phyloP scores from a whole-genome alignment of 2,113 vertebrate genomes.

The Dolichotis patagonum region DNA sequence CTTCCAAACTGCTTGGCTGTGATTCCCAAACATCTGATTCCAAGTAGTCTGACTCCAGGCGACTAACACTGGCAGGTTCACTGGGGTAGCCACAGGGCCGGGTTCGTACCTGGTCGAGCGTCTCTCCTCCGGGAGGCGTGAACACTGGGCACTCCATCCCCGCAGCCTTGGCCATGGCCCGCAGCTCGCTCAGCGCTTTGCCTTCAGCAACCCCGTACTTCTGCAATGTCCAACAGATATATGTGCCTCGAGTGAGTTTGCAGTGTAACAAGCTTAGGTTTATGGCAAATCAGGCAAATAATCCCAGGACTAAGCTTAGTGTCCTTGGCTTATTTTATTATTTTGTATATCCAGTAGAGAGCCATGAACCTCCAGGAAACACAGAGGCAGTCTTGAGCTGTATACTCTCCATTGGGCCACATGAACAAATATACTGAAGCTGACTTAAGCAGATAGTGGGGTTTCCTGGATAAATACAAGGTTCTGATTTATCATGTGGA shows the following conservation, averaged over 20 bases:
- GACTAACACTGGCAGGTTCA: fast-evolving
- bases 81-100: fast-evolving
- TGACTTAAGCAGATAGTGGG: background rate
- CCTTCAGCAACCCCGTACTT: conserved; percentile 95
- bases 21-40: background rate
- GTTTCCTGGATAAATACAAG: background rate
- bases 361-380: background rate
- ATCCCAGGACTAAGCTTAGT: background rate
- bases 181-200: conserved; percentile 90
- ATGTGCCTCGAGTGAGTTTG: background rate
- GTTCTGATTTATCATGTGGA: fast-evolving
- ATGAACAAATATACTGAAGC: background rate
- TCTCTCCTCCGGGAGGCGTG: conserved; percentile 96
- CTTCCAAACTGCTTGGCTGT: background rate
- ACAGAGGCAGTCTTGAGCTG: background rate
- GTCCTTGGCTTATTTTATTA: background rate
- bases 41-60: background rate
- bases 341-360: no score
- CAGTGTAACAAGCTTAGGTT: background rate
- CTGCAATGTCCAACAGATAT: conserved; percentile 82
- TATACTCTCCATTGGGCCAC: background rate
- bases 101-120: conserved; percentile 91
- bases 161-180: conserved; percentile 94
- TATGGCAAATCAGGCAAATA: background rate
- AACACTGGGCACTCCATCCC: conserved; percentile 91